A percentile compares a stretch with the other conserved stretches of the same genome.
Conservation (phyloP, 2,113 vertebrate species). For the Casuarius casuarius region DNA sequence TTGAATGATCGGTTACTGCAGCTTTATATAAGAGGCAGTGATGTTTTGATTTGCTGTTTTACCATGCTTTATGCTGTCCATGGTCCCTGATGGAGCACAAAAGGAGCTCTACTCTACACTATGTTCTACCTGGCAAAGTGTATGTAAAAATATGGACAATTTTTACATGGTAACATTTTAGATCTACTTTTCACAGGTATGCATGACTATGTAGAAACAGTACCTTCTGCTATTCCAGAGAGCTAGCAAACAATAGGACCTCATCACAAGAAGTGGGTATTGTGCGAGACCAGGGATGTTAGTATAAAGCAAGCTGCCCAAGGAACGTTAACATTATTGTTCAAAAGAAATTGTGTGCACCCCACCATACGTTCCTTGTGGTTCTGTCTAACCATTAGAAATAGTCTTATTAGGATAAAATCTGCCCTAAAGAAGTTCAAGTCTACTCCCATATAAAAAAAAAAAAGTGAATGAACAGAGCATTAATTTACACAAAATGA, state of each 20-base stretch:
- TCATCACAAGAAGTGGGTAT: not conserved
- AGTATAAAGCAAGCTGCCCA: not conserved
- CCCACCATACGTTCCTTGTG: not conserved
- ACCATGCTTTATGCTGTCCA: not conserved
- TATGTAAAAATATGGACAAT: not conserved
- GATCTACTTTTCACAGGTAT: not conserved
- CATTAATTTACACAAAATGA: constrained; percentile 38
- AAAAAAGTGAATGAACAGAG: not conserved
- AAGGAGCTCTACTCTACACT: not conserved
- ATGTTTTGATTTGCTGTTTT: not conserved
- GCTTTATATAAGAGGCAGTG: not conserved
- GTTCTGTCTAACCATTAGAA: constrained; percentile 6
- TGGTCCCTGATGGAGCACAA: not conserved
- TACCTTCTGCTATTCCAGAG: not conserved
- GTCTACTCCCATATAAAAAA: not conserved
- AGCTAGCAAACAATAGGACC: not conserved
- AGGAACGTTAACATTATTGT: not conserved
- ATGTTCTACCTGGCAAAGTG: not conserved
- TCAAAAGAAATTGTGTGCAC: not conserved
- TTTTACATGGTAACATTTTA: not conserved
- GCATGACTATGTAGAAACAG: not conserved
- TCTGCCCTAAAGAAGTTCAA: constrained; percentile 33
- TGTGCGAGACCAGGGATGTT: not conserved
- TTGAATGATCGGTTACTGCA: not conserved
- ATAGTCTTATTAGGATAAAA: constrained; percentile 39